phyloP scores from a whole-genome alignment of 92 coral and sea anemone species.

The Chrysogorgia sp. region DNA sequence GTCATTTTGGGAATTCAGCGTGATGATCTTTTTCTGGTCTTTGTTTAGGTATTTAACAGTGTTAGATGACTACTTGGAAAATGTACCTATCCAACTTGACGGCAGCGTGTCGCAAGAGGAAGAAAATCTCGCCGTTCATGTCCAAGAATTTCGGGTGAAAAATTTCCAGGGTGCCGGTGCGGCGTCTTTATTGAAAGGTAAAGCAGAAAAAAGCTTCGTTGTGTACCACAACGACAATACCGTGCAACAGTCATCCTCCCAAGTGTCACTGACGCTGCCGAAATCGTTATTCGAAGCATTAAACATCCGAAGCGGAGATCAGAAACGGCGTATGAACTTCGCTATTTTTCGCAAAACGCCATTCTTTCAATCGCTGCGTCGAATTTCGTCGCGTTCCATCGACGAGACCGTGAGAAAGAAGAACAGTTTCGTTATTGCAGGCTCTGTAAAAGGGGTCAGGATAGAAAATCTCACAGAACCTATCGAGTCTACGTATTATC shows the following conservation, averaged over 20 bases:
- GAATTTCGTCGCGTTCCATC: not conserved
- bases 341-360: constrained; percentile 70
- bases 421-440: constrained; percentile 49
- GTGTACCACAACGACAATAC: not conserved
- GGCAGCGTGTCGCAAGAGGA: constrained; percentile 57
- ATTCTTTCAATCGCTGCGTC: constrained; percentile 64
- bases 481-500: constrained; percentile 28
- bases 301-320: constrained; percentile 19
- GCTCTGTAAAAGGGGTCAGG: constrained; percentile 38
- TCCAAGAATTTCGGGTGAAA: constrained; percentile 2
- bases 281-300: constrained; percentile 50
- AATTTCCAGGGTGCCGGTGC: constrained; percentile 25
- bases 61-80: constrained; percentile 65
- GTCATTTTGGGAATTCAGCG: no score
- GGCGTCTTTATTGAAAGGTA: not conserved
- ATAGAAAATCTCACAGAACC: constrained; percentile 43
- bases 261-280: constrained; percentile 65
- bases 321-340: constrained; percentile 66
- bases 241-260: constrained; percentile 6
- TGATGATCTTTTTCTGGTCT: not conserved
- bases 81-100: constrained; percentile 61
- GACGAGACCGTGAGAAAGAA: constrained; percentile 10
- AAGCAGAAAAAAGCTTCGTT: not conserved
- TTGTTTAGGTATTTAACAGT: constrained; percentile 61
- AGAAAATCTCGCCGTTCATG: constrained; percentile 64